These are phyloP conservation scores for Tiliacea aurago DNA, from an alignment of 2,888 invertebrate species.

Conservation along the genomic window DNA sequence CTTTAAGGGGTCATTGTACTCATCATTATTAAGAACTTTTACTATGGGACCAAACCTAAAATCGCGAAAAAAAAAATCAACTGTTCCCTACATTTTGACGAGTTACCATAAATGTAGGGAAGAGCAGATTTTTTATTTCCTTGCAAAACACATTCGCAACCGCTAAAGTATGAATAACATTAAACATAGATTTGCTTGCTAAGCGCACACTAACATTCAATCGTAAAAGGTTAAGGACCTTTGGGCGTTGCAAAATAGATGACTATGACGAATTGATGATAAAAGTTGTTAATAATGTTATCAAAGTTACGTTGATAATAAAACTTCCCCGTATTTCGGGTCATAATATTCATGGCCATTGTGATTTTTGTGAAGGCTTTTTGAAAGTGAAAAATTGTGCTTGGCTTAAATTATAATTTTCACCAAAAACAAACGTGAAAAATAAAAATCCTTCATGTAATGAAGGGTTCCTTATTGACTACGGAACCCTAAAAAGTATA, in stretches of 20 bases:
- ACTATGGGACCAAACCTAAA: too few species aligned
- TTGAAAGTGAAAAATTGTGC: background rate
- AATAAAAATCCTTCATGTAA: too few species aligned
- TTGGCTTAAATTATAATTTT: background rate
- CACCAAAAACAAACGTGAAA: background rate
- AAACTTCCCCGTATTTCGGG: conserved; percentile 1
- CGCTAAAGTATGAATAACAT: background rate
- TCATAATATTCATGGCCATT: background rate
- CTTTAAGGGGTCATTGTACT: too few species aligned
- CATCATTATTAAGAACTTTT: too few species aligned
- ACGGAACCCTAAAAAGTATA: too few species aligned
- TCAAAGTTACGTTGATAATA: background rate
- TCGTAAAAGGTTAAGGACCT: conserved; percentile 58
- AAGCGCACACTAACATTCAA: conserved; percentile 13
- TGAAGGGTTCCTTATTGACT: too few species aligned
- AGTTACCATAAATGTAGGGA: too few species aligned
- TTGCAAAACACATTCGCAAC: background rate
- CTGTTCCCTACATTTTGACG: too few species aligned
- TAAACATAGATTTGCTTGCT: conserved; percentile 8
- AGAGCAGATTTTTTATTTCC: too few species aligned
- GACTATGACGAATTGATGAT: background rate
- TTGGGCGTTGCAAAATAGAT: conserved; percentile 27
- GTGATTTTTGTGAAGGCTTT: background rate
- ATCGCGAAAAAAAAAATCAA: too few species aligned
- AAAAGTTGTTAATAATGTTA: background rate